Evolutionary conservation across 2,888 invertebrate genomes (phyloP), one percentile per base, ranked within the genome.

Genomic region (Colostygia pectinataria): DNA sequence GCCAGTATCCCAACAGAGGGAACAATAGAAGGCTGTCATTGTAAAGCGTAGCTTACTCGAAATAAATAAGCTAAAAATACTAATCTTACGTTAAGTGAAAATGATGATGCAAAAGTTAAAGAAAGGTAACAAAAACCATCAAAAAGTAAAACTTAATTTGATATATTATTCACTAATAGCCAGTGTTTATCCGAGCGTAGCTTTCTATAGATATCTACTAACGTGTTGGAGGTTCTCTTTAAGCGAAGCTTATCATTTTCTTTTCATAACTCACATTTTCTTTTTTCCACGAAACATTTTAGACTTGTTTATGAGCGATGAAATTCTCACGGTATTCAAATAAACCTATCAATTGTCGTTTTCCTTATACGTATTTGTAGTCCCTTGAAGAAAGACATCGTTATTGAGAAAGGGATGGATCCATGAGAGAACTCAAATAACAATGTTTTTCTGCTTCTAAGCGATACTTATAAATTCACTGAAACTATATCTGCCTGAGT

Each of bases 331-430:
- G 15, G 15, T 38, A 27, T 28, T 23, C 23, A 18, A 28, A 28
- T 28, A 38, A 38, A 28, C 38, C 15, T 18, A 18, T 38, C 28
- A 18, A 14, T 9, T 28, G 38, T 28, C 38, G 28, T 38, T 38
- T 38, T 28, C 28, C 28, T 28, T 12, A 18, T 28, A 28, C 18
- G 28, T 28, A 28, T 37, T 41, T 40, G 29, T 32, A 6, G 32
- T n/a, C 28, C 38, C 41, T 9, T n/a, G 20, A 6, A 20, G 6
- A 20, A 20, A 1, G 20, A 18, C 18, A 3, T 18, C 18, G 18
- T 33, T 33, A 33, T 33, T 33, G 20, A 20, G 18, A 9, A 20
- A 33, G 20, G 34, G 12, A 23, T 34, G 7, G 7, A 10, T 8
- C 12, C 23, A 7, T 13, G 34, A 8, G 10, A 23, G 23, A 34